Conservation (phyloP, 2,888 invertebrate species). For the Cryptocheilus praepositus region DNA sequence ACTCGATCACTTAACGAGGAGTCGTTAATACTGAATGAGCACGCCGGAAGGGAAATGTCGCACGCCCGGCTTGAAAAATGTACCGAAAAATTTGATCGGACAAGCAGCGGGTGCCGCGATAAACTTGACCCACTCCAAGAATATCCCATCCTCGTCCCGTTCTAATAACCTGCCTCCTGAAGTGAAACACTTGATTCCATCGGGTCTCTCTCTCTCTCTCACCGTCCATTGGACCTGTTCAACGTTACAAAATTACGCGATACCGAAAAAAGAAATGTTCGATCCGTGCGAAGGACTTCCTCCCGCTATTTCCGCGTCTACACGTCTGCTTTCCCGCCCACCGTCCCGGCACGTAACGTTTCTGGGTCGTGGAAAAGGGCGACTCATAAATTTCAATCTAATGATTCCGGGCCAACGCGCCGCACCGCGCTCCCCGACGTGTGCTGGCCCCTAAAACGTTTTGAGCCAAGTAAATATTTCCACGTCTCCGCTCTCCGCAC, state of each 20-base stretch:
- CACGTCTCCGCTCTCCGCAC: neutral
- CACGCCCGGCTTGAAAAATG: no score
- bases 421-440: neutral
- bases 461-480: slow-evolving; percentile 18
- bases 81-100: no score
- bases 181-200: neutral
- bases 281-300: slow-evolving; percentile 15
- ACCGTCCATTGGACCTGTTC: neutral
- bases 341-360: slow-evolving; percentile 12
- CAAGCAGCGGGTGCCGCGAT: neutral
- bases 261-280: neutral
- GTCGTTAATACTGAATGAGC: no score
- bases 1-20: no score
- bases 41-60: no score
- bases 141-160: neutral
- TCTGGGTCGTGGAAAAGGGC: slow-evolving; percentile 23
- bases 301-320: slow-evolving; percentile 33
- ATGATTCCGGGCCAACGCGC: slow-evolving; percentile 32
- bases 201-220: neutral
- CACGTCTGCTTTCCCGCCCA: slow-evolving; percentile 10
- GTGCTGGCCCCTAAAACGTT: neutral
- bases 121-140: slow-evolving; percentile 5
- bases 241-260: slow-evolving; percentile 41
- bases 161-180: neutral
- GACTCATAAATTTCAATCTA: slow-evolving; percentile 43